Conservation (phyloP, 2,888 invertebrate species). For the Sesia apiformis region DNA sequence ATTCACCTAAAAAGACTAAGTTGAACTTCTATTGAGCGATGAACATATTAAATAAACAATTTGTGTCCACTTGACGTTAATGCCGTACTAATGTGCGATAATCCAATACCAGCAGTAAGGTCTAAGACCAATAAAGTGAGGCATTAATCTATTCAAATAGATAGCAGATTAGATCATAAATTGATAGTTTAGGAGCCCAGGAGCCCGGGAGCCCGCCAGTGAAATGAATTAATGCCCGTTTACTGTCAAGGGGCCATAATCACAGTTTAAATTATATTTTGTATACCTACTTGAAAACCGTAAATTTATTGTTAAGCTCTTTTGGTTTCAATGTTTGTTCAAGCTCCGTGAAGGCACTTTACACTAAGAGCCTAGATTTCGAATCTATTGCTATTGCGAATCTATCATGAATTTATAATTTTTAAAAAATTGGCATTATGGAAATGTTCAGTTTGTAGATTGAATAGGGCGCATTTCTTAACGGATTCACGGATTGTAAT, state of each 20-base stretch:
- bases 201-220: conserved; percentile 3
- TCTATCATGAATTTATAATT: no score
- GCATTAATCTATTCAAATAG: conserved; percentile 19
- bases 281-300: not conserved
- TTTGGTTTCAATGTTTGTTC: no score
- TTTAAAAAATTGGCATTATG: no score
- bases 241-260: not conserved
- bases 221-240: conserved; percentile 13
- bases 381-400: no score
- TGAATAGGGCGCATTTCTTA: no score
- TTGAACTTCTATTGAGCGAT: not conserved
- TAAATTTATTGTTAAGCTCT: not conserved
- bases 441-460: no score
- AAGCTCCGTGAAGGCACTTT: no score
- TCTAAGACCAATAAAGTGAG: conserved; percentile 18
- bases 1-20: not conserved
- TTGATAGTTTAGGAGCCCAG: conserved; percentile 19
- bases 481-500: no score
- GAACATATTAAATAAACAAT: not conserved
- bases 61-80: not conserved
- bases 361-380: no score
- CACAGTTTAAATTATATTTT: not conserved
- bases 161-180: conserved; percentile 22
- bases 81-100: no score
- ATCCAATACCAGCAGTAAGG: not conserved